These are phyloP conservation scores for Sylvilagus bachmani DNA, from an alignment of 2,113 vertebrate genomes.

Conservation along the genomic window DNA sequence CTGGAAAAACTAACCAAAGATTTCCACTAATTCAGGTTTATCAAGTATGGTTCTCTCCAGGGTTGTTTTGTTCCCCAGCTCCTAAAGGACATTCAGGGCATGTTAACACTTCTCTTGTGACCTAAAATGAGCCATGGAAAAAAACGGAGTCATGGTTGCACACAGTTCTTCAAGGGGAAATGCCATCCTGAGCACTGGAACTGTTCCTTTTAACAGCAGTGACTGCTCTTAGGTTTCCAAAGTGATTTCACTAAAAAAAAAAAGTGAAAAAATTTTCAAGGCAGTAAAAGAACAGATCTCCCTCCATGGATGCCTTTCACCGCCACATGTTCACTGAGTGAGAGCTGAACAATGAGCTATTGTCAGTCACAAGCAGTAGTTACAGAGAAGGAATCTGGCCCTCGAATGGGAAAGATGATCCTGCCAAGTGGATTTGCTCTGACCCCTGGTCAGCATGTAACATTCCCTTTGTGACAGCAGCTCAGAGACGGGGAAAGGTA, in stretches of 20 bases:
- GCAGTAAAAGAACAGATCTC: background rate
- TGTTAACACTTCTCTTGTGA: conserved; percentile 56
- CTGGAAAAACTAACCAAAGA: conserved; percentile 51
- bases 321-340: background rate
- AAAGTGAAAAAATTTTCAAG: background rate
- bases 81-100: conserved; percentile 57
- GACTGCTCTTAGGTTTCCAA: conserved; percentile 62
- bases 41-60: background rate
- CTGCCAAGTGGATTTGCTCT: conserved; percentile 47
- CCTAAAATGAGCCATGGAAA: conserved; percentile 65
- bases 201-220: conserved; percentile 39
- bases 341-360: conserved; percentile 41
- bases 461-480: conserved; percentile 12
- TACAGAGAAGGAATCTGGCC: conserved; percentile 14
- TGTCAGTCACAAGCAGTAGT: conserved; percentile 10
- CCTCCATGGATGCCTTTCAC: background rate
- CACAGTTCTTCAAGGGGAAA: conserved; percentile 7
- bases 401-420: conserved; percentile 4
- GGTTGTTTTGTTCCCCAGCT: conserved; percentile 15
- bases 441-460: conserved; percentile 24
- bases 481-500: background rate
- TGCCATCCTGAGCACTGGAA: conserved; percentile 35
- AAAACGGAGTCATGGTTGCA: conserved; percentile 50
- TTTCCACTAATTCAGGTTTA: conserved; percentile 33
- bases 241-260: background rate